Percentiles rank a stretch among this genome's conserved stretches.
phyloP scores from a whole-genome alignment of 2,113 vertebrate species.

The Podiceps cristatus region DNA sequence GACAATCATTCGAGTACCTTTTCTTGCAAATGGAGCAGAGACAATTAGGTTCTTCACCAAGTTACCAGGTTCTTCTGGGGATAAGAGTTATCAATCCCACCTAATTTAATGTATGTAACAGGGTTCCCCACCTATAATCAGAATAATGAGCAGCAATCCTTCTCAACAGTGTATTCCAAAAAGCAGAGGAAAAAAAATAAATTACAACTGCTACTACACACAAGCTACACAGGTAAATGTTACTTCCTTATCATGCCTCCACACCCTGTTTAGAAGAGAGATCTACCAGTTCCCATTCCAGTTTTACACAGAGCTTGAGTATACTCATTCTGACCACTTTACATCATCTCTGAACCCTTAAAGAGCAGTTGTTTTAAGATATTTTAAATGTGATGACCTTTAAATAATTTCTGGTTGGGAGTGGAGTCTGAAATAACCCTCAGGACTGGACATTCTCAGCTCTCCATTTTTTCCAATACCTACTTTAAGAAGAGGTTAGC shows the following conservation, averaged over 20 bases:
- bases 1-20: not conserved
- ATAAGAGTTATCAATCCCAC: not conserved
- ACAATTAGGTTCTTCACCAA: not conserved
- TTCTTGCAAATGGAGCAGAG: not conserved
- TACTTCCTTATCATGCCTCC: not conserved
- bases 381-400: not conserved
- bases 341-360: not conserved
- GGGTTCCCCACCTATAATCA: fast-evolving
- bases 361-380: not conserved
- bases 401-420: not conserved
- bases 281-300: not conserved
- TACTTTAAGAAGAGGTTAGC: not conserved
- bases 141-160: not conserved
- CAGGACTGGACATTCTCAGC: not conserved
- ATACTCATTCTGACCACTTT: not conserved
- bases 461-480: not conserved
- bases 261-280: not conserved
- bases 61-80: not conserved
- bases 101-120: not conserved
- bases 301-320: not conserved
- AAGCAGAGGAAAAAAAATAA: not conserved
- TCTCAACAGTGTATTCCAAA: not conserved
- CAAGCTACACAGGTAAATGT: not conserved
- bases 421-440: not conserved
- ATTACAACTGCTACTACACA: not conserved